Base-by-base conservation (phyloP, 2,113 vertebrate species). In the Oncorhynchus mykiss region DNA sequence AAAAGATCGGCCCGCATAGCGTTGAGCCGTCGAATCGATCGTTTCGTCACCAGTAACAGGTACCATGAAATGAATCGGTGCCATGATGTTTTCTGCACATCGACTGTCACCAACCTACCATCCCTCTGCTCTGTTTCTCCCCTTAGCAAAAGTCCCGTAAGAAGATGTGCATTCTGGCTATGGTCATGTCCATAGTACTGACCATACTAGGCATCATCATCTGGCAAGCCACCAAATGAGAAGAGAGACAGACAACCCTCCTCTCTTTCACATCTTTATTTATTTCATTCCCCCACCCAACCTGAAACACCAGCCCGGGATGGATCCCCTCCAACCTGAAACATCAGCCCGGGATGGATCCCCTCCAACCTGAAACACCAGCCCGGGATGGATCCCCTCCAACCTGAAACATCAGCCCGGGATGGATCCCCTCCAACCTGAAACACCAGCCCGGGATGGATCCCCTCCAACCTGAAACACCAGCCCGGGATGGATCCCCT, bases 71-170 rank as follows among this genome's bases (percentile, higher is more conserved):
- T 39, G 2, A 39, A 39, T 39, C 16, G 11, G 16, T 14, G 1
- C 24, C 20, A 18, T 31, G 13, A 31, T 18, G 13, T 18, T 4
- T 64, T 64, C 22, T 75, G 66, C 34, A 31, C 13, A 45, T 12
- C 57, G 14, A 7, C 13, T 66, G 60, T 60, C 31, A 48, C 20
- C 54, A 25, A 18, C 11, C 13, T 12, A 1, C 54, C 12, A 8
- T 11, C 45, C 51, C 3, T 74, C 45, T 54, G 31, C 60, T 51
- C 45, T 54, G 22, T 73, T 8, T 85, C 60, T 71, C 62, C 31
- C 8, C 59, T 4, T 90, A 99, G 97, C 96, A 96, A 92, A 99
- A 97, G 87, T 99, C 97, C 51, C 94, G 96, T 74, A 99, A 98
- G 97, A 99, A 97, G 95, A 97, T 97, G 84, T 99, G 97, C 80